phyloP scores from a whole-genome alignment of 1,140 invertebrate genomes.

The Tetragonula clypearis region DNA sequence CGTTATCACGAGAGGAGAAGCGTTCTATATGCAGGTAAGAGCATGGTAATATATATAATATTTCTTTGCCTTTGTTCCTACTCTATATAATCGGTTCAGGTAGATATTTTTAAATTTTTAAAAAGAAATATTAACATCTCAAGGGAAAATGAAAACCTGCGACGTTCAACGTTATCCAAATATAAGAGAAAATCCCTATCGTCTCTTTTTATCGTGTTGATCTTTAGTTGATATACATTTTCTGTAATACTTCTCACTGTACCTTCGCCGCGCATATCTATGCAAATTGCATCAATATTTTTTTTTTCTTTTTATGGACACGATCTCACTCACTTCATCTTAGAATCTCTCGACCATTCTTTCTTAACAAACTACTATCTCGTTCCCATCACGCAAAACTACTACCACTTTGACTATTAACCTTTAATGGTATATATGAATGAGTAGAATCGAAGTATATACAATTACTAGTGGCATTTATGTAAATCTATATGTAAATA shows the following conservation, averaged over 20 bases:
- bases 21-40: slow-evolving; percentile 92
- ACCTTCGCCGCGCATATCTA: background rate
- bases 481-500: background rate
- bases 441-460: background rate
- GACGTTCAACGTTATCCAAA: background rate
- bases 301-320: background rate
- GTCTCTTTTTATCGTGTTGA: background rate
- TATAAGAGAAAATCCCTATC: background rate
- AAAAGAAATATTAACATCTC: background rate
- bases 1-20: slow-evolving; percentile 88
- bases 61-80: no score
- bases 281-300: background rate
- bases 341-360: no score
- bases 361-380: background rate
- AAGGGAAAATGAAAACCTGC: no score
- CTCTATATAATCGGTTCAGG: no score
- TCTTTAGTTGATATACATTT: background rate
- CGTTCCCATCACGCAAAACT: background rate
- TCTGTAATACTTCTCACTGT: background rate
- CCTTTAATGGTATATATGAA: background rate
- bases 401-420: background rate
- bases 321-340: background rate
- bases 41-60: slow-evolving; percentile 11
- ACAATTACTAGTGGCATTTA: background rate
- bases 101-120: background rate